These are phyloP conservation scores for Aphodius granarius DNA, from an alignment of 2,888 invertebrate species.

Conservation along the genomic window DNA sequence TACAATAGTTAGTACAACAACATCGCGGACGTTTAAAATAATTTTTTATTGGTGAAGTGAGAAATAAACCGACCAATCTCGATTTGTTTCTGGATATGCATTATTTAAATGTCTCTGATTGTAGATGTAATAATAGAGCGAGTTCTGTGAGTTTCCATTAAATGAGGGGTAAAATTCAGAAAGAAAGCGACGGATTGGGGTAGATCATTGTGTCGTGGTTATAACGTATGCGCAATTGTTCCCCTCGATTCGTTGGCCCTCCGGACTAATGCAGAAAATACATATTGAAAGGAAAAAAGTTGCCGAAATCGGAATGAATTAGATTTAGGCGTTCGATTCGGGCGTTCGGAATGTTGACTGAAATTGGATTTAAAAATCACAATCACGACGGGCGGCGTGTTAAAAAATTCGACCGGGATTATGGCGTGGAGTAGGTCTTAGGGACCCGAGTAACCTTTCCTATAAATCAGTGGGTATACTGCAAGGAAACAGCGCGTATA, in stretches of 20 bases:
- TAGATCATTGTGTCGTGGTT: neutral
- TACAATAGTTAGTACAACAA: no score
- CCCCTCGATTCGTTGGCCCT: neutral
- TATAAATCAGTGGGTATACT: conserved; percentile 49
- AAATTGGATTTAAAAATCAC: conserved; percentile 13
- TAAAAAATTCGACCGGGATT: conserved; percentile 43
- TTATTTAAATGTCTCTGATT: neutral
- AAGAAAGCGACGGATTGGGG: neutral
- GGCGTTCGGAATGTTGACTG: neutral
- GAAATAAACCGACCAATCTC: no score
- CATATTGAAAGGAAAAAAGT: neutral
- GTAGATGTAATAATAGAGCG: neutral
- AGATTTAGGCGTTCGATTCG: neutral
- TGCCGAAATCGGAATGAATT: neutral
- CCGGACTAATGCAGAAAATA: conserved; percentile 4
- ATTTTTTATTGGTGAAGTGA: no score
- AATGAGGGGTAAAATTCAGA: neutral
- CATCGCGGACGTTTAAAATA: no score
- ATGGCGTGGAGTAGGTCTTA: conserved; percentile 43
- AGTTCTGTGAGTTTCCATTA: neutral
- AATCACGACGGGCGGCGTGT: conserved; percentile 28
- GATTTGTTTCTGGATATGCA: neutral
- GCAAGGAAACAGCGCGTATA: conserved; percentile 48
- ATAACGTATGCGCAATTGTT: neutral
- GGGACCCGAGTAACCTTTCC: conserved; percentile 48